Percentiles rank a stretch among this genome's conserved stretches.
Conservation (phyloP, 1,140 invertebrate species). For the Polypedilum pembai region DNA sequence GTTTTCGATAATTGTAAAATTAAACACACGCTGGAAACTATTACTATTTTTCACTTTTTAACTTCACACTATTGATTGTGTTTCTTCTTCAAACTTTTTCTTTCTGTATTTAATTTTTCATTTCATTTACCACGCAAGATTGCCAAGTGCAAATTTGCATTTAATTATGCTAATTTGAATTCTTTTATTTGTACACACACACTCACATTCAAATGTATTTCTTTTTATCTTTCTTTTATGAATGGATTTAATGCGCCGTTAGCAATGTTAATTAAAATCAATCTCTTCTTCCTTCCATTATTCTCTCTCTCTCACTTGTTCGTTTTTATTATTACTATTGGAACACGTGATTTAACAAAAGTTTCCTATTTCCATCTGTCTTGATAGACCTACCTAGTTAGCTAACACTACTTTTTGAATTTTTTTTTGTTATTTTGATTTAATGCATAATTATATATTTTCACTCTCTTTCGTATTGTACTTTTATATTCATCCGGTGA, state of each 20-base stretch:
- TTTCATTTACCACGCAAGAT: background rate
- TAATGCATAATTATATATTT: background rate
- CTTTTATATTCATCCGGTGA: background rate
- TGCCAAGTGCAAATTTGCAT: constrained; percentile 11
- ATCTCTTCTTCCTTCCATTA: constrained; percentile 9
- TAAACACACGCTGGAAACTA: background rate
- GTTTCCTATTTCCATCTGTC: constrained; percentile 11
- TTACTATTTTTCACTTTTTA: background rate
- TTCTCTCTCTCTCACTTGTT: background rate
- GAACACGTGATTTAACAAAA: constrained; percentile 9
- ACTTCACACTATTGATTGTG: background rate
- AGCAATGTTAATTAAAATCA: constrained; percentile 20
- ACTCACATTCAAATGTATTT: background rate
- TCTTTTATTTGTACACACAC: background rate
- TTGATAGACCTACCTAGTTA: background rate
- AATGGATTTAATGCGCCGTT: constrained; percentile 4
- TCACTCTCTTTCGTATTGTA: background rate
- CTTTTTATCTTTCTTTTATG: background rate
- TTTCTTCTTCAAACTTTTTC: background rate
- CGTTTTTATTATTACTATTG: background rate
- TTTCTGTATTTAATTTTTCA: constrained; percentile 1
- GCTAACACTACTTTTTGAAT: no score
- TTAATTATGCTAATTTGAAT: constrained; percentile 4
- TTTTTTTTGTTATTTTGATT: background rate
- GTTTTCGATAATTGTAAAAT: no score